A percentile compares a stretch with the other conserved stretches of the same genome.
phyloP scores from a whole-genome alignment of 1,140 invertebrate species.

The Formica exsecta region DNA sequence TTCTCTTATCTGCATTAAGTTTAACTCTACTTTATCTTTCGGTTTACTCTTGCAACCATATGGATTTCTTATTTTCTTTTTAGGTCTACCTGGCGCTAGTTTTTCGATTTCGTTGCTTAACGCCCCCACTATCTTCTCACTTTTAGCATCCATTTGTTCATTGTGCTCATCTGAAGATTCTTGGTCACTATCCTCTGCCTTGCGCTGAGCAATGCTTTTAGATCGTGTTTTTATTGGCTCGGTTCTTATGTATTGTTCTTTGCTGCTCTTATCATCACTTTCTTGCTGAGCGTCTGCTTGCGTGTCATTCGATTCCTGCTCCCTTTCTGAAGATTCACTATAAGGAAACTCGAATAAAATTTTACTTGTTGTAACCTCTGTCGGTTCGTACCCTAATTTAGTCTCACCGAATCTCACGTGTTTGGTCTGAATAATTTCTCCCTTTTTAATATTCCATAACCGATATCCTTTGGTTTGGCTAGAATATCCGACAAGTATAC shows the following conservation, averaged over 20 bases:
- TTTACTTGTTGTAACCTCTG: background rate
- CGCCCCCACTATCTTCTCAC: background rate
- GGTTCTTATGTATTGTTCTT: background rate
- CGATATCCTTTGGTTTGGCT: slow-evolving; percentile 24
- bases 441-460: background rate
- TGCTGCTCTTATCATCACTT: background rate
- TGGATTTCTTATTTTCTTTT: background rate
- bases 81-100: background rate
- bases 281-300: background rate
- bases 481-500: slow-evolving; percentile 21
- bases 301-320: background rate
- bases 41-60: slow-evolving; percentile 16
- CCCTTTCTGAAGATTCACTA: background rate
- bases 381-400: background rate
- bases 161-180: background rate
- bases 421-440: slow-evolving; percentile 20
- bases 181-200: background rate
- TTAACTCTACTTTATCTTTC: slow-evolving; percentile 1
- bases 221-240: background rate
- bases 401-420: slow-evolving; percentile 36
- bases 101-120: background rate
- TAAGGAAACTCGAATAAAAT: background rate
- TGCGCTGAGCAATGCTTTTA: background rate
- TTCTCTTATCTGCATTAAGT: background rate
- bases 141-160: background rate